phyloP scores from a whole-genome alignment of 2,888 invertebrate species.

The Eretmocerus hayati region DNA sequence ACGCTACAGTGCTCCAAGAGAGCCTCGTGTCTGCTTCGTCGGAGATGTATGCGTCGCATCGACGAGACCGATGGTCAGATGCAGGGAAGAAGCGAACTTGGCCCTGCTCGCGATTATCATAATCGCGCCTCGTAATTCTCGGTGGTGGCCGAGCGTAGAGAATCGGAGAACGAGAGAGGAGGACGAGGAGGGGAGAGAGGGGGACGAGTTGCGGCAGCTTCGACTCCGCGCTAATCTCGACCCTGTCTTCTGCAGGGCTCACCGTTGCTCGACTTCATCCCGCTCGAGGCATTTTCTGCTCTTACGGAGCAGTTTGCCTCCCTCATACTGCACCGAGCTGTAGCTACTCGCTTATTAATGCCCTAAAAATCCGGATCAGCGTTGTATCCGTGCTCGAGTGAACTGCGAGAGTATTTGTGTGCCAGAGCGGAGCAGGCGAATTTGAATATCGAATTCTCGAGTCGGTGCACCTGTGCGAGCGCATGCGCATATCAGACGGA shows the following conservation, averaged over 20 bases:
- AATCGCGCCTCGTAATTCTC: slow-evolving; percentile 23
- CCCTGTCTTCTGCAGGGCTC: not conserved
- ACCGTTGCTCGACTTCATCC: too few species aligned
- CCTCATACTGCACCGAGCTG: not conserved
- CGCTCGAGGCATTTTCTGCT: not conserved
- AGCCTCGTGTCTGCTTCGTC: too few species aligned
- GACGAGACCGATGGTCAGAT: not conserved
- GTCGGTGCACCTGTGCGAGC: not conserved
- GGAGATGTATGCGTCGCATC: too few species aligned
- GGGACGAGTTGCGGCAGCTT: not conserved
- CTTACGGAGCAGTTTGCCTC: too few species aligned
- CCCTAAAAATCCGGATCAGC: slow-evolving; percentile 20
- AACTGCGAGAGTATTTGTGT: too few species aligned
- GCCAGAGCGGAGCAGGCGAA: slow-evolving; percentile 14
- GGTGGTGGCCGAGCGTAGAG: slow-evolving; percentile 4
- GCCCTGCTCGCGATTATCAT: slow-evolving; percentile 24
- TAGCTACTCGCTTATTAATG: not conserved
- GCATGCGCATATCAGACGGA: not conserved
- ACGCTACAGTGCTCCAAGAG: not conserved
- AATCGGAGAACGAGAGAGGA: too few species aligned
- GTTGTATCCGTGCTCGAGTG: slow-evolving; percentile 14
- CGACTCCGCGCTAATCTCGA: not conserved
- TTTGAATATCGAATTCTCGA: slow-evolving; percentile 18
- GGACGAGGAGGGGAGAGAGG: too few species aligned
- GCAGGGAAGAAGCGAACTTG: slow-evolving; percentile 1